phyloP scores from a whole-genome alignment of 2,113 vertebrate genomes.

The Xiphophorus couchianus region DNA sequence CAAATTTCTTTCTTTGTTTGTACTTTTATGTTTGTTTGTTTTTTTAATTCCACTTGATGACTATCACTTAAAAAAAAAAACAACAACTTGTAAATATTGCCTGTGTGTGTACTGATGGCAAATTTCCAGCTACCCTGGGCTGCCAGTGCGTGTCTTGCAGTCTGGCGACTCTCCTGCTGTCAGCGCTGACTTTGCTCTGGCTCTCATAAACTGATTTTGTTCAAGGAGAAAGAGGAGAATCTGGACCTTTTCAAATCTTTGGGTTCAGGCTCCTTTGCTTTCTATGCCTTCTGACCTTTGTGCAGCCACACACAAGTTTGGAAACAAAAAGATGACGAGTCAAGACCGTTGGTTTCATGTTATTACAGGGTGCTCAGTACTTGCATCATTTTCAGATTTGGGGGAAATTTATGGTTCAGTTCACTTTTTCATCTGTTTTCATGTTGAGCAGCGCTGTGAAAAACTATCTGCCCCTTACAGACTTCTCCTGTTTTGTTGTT shows the following conservation, averaged over 20 bases:
- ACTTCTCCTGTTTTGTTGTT: not conserved
- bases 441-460: constrained; percentile 28
- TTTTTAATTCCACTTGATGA: constrained; percentile 32
- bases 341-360: constrained; percentile 73
- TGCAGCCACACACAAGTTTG: constrained; percentile 75
- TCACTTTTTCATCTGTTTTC: constrained; percentile 45
- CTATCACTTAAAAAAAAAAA: constrained; percentile 10
- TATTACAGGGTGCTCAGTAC: constrained; percentile 76
- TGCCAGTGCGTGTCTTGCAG: constrained; percentile 86
- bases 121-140: constrained; percentile 88
- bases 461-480: not conserved
- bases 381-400: constrained; percentile 69
- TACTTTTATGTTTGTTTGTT: constrained; percentile 7
- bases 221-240: constrained; percentile 69
- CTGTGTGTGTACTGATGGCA: constrained; percentile 67
- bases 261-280: constrained; percentile 61
- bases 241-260: constrained; percentile 60
- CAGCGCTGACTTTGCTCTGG: constrained; percentile 88
- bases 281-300: constrained; percentile 79
- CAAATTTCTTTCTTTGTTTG: constrained; percentile 53
- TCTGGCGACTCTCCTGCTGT: constrained; percentile 89
- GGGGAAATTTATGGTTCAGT: constrained; percentile 46
- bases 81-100: constrained; percentile 36
- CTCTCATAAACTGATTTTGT: constrained; percentile 86
- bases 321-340: constrained; percentile 59